Conservation (phyloP, 2,113 vertebrate genomes). For the Bufo gargarizans region DNA sequence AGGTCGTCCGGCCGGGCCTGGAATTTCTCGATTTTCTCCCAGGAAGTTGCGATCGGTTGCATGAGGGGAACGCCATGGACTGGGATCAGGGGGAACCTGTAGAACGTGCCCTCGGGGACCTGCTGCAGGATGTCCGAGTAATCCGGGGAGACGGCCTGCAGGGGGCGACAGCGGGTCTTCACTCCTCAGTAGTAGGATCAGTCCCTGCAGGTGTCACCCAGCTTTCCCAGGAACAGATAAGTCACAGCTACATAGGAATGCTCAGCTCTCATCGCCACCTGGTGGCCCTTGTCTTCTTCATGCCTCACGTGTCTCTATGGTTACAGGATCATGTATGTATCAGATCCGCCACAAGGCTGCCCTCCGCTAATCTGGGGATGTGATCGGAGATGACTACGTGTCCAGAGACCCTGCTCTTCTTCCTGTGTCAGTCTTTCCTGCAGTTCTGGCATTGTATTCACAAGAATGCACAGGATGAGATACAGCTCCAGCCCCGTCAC, state of each 20-base stretch:
- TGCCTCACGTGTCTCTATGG: too few relatives aligned
- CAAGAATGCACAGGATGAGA: neutral
- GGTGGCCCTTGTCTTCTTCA: too few relatives aligned
- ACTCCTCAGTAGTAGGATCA: neutral
- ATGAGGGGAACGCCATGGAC: slow-evolving; percentile 72
- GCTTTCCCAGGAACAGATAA: neutral
- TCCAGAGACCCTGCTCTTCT: neutral
- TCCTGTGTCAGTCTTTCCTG: neutral
- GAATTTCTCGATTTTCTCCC: slow-evolving; percentile 71
- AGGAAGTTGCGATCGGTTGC: slow-evolving; percentile 67
- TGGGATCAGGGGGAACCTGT: slow-evolving; percentile 70
- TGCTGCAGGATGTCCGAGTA: neutral
- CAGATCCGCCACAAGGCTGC: neutral
- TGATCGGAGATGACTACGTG: neutral
- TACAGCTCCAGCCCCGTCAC: too few relatives aligned
- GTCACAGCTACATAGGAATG: too few relatives aligned
- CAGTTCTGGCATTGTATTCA: neutral
- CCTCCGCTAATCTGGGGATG: neutral
- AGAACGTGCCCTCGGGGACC: slow-evolving; percentile 51
- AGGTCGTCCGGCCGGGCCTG: slow-evolving; percentile 75
- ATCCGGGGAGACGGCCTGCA: neutral
- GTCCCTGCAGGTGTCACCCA: neutral
- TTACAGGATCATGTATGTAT: neutral
- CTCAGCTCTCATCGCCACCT: too few relatives aligned
- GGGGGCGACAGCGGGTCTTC: neutral